Conservation (phyloP, 2,113 vertebrate genomes). For the Polypterus senegalus region DNA sequence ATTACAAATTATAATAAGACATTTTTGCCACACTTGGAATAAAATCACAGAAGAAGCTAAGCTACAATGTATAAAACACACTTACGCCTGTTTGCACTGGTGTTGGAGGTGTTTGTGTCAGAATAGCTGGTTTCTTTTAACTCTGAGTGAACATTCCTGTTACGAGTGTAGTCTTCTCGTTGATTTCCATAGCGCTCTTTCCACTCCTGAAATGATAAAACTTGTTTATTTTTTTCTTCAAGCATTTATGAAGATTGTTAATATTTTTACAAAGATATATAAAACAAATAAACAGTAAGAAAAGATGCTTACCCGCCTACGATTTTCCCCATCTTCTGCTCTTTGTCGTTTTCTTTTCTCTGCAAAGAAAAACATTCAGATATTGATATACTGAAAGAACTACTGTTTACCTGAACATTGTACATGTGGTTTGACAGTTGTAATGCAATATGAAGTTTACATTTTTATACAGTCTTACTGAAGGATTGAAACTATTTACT, state of each 20-base stretch:
- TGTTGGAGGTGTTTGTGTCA: conserved; percentile 37
- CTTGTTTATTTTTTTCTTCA: too few relatives aligned
- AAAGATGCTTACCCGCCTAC: conserved; percentile 58
- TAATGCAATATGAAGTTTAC: too few relatives aligned
- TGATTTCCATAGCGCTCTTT: conserved; percentile 74
- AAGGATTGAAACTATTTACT: too few relatives aligned
- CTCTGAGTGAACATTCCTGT: conserved; percentile 56
- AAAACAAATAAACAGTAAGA: conserved; percentile 4
- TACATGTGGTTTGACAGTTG: too few relatives aligned
- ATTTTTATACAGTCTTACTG: too few relatives aligned
- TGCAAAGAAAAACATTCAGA: conserved; percentile 25
- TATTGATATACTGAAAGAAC: too few relatives aligned
- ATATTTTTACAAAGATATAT: neutral
- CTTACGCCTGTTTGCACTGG: conserved; percentile 46
- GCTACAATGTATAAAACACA: conserved; percentile 7
- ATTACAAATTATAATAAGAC: too few relatives aligned
- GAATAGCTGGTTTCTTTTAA: conserved; percentile 63
- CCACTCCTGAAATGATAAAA: conserved; percentile 53
- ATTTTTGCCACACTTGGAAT: too few relatives aligned
- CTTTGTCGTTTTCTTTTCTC: conserved; percentile 81
- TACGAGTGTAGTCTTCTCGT: conserved; percentile 62
- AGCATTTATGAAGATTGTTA: neutral
- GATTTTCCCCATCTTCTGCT: conserved; percentile 65
- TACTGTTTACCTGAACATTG: too few relatives aligned
- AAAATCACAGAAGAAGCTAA: too few relatives aligned